Percentiles rank a stretch among this genome's conserved stretches.
Conservation (phyloP, 2,797 vertebrate species). For the Protonibea diacanthus region DNA sequence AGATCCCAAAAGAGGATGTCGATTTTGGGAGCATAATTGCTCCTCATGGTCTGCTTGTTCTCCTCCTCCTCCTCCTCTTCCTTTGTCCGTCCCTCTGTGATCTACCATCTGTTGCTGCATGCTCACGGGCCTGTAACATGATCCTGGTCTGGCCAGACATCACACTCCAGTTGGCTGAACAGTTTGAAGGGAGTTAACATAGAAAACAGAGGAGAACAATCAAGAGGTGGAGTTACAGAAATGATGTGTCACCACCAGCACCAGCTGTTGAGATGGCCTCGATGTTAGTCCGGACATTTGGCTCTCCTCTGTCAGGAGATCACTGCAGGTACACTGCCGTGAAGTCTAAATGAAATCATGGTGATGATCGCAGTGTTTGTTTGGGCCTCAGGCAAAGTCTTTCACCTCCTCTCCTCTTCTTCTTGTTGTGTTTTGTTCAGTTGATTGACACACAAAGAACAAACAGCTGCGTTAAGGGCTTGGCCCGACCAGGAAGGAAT, state of each 20-base stretch:
- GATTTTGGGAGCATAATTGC: constrained; percentile 42
- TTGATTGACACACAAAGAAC: constrained; percentile 25
- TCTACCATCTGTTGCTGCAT: constrained; percentile 81
- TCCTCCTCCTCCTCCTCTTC: constrained; percentile 63
- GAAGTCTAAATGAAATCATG: background rate
- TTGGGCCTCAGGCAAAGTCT: constrained; percentile 15
- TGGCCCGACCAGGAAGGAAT: constrained; percentile 8
- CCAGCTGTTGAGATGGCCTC: constrained; percentile 53
- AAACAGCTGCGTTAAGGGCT: constrained; percentile 18
- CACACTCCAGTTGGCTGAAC: constrained; percentile 69
- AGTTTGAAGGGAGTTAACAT: constrained; percentile 60
- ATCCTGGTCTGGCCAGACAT: constrained; percentile 69
- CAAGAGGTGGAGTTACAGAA: constrained; percentile 66
- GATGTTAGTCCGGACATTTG: constrained; percentile 16
- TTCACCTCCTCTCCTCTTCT: constrained; percentile 18
- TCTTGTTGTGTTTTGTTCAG: constrained; percentile 2
- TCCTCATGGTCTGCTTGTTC: constrained; percentile 44
- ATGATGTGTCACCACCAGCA: constrained; percentile 48
- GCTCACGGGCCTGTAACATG: constrained; percentile 78
- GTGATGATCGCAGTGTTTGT: background rate
- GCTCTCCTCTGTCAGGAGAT: background rate
- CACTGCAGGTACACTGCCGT: background rate
- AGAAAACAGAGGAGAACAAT: constrained; percentile 69
- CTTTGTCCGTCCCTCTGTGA: constrained; percentile 37
- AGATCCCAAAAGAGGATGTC: constrained; percentile 26